Percentiles rank a stretch among this genome's conserved stretches.
These are phyloP conservation scores for Porites cylindrica DNA, from an alignment of 92 coral and sea anemone genomes.

Conservation along the genomic window DNA sequence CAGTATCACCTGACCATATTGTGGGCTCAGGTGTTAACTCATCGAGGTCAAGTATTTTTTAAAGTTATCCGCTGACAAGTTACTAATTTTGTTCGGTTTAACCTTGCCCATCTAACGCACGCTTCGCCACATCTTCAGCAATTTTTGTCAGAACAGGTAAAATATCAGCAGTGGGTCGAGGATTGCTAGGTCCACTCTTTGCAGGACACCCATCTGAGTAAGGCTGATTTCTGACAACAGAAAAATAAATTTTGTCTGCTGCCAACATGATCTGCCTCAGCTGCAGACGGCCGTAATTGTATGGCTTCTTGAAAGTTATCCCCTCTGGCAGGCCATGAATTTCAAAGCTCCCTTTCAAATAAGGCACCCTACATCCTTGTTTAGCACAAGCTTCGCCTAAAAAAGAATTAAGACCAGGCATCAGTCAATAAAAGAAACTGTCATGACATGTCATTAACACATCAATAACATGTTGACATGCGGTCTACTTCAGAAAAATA, in stretches of 20 bases:
- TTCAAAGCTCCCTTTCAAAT: constrained; percentile 51
- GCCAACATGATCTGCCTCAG: constrained; percentile 48
- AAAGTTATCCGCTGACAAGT: no score
- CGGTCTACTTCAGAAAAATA: no score
- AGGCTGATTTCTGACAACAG: neutral
- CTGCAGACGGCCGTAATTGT: constrained; percentile 58
- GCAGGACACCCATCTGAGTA: neutral
- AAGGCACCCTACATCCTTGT: constrained; percentile 63
- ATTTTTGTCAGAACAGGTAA: constrained; percentile 36
- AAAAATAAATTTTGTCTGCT: constrained; percentile 8
- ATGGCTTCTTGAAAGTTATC: constrained; percentile 59
- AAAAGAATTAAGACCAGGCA: neutral
- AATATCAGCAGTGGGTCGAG: neutral
- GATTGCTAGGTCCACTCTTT: no score
- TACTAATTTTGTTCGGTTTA: neutral
- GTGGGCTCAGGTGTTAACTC: no score
- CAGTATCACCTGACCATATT: no score
- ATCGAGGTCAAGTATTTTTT: no score
- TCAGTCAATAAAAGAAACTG: no score
- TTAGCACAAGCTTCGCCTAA: constrained; percentile 69
- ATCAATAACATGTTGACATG: no score
- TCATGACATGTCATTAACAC: no score
- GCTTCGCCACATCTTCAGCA: constrained; percentile 35
- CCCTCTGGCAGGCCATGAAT: constrained; percentile 71
- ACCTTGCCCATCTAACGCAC: constrained; percentile 4